Base-by-base conservation (phyloP, 2,797 vertebrate genomes). In the Xenops minutus region DNA sequence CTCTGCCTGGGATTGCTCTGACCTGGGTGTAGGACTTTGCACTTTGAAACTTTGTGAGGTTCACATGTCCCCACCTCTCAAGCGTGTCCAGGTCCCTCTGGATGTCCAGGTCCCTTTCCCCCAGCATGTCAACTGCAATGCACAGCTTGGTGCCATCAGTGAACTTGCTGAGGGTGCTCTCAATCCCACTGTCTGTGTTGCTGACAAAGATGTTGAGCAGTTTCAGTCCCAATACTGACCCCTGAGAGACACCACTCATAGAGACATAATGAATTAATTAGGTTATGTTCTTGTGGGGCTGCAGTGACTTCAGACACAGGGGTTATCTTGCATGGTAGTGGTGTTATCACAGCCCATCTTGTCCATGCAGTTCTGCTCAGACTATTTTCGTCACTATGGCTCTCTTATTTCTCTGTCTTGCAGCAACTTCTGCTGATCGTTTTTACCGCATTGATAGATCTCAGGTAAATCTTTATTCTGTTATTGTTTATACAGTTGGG, bases 381-480 rank as follows among this genome's bases (percentile, higher is more conserved):
- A 34, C 6, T 43, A 4, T 68, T 89, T 91, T 76, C 61, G 87
- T 89, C 48, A 75, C 55, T 52, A 41, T 1, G 3, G 4, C 22
- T 94, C 59, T 93, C 19, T 93, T 94, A 24, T 88, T 90, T 88
- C 30, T 76, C 64, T 87, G 75, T 62, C 59, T 97, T 88, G 29
- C 97, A 99, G 99, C 99, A 90, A 99, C 99, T 63, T 99, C 99
- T 94, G 98, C 99, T 71, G 99, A 99, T 96, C 99, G 99, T 73
- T 99, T 99, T 97, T 99, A 99, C 94, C 99, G 99, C 92, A 99
- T 99, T 85, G 99, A 99, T 98, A 99, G 99, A 98, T 99, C 99
- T 98, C 99, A 99, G 99, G 99, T 99, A 98, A 95, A 97, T 92
- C 32, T 88, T 62, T 72, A 61, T 77, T 88, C 0, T 0, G 8